Base-by-base conservation (phyloP, 2,888 invertebrate genomes). In the Pristionchus japonicus region DNA sequence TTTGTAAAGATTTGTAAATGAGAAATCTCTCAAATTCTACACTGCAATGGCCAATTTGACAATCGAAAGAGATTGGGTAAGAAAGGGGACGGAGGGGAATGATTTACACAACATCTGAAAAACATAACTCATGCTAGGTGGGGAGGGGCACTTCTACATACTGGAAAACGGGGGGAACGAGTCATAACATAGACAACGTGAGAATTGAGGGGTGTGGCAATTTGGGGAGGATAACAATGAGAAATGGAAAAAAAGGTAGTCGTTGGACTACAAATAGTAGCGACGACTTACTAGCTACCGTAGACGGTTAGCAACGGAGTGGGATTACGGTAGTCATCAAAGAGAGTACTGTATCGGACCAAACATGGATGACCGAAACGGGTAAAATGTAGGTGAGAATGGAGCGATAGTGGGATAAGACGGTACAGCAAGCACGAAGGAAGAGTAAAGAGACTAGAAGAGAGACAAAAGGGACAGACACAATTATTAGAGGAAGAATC, bases 51-150 rank as follows among this genome's bases (percentile, higher is more conserved):
- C 11, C 43, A 43, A 43, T n/a, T n/a, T n/a, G n/a, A n/a, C 74
- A 74, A 74, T 74, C 37, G 37, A 34, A 31, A 37, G 43, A n/a
- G 11, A 20, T 20, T 34, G 17, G 74, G 74, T 17, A 74, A n/a
- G 17, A 67, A 15, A 34, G 40, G n/a, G n/a, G n/a, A 43, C 34
- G 20, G 70, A 6, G 40, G 74, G 23, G 13, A 20, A 1, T 15
- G 34, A 70, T 37, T 52, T 52, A 52, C 52, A 70, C 37, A 70
- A 37, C 17, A 40, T 74, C n/a, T 64, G n/a, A 40, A 40, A 40
- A 74, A 64, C 64, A 64, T 64, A 64, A 52, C 31, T 64, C 40
- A 74, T 74, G 74, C 74, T 74, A 11, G 74, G 74, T n/a, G 37
- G 20, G 74, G 74, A 61, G 64, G 7, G 74, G 40, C n/a, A n/a